Percentiles rank a stretch among this genome's conserved stretches.
These are phyloP conservation scores for Erannis defoliaria DNA, from an alignment of 2,888 invertebrate genomes.

Conservation along the genomic window DNA sequence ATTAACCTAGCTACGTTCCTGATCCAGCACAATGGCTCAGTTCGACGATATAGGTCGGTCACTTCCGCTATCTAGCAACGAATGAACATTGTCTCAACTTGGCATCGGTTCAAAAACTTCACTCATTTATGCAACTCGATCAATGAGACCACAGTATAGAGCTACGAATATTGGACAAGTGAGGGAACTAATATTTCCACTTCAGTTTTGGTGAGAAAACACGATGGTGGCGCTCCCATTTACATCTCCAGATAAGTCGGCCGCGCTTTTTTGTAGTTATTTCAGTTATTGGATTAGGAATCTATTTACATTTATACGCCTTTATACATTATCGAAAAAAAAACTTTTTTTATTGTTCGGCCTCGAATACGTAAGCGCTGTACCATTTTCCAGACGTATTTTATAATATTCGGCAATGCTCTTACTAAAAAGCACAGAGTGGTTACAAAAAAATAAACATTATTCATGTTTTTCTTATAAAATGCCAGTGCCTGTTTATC, in stretches of 20 bases:
- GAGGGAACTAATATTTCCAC: neutral
- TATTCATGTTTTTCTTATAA: neutral
- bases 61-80: constrained; percentile 49
- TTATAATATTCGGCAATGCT: too few relatives aligned
- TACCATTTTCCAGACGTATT: too few relatives aligned
- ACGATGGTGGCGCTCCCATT: neutral
- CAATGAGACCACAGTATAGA: constrained; percentile 1
- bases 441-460: too few relatives aligned
- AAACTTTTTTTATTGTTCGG: too few relatives aligned
- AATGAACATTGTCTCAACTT: constrained; percentile 52
- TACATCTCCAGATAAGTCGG: neutral
- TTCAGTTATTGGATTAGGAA: constrained; percentile 4
- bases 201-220: neutral
- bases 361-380: too few relatives aligned
- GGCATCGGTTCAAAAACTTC: constrained; percentile 52
- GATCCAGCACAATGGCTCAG: constrained; percentile 43
- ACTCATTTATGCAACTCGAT: constrained; percentile 31
- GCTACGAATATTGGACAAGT: neutral
- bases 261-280: neutral
- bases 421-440: too few relatives aligned
- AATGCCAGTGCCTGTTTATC: neutral
- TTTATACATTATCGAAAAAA: too few relatives aligned
- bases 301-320: too few relatives aligned
- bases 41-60: constrained; percentile 51
- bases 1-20: neutral